phyloP scores from a whole-genome alignment of 1,140 invertebrate genomes.

The Leptinotarsa lineolata region DNA sequence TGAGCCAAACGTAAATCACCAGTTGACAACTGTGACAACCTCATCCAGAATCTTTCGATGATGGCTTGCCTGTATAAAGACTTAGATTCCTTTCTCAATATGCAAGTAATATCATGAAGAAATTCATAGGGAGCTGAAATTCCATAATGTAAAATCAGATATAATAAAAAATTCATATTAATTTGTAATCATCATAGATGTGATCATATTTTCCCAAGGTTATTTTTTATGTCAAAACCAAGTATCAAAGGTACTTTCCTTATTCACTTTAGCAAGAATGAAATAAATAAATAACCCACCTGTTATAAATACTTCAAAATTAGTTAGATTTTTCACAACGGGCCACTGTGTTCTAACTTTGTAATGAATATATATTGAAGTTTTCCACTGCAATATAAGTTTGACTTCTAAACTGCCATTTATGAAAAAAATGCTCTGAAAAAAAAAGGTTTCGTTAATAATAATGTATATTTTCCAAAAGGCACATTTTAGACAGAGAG shows the following conservation, averaged over 20 bases:
- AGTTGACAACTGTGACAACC: slow-evolving; percentile 67
- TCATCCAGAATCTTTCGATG: slow-evolving; percentile 72
- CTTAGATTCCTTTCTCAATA: slow-evolving; percentile 69
- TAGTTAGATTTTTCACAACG: slow-evolving; percentile 57
- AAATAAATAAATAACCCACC: slow-evolving; percentile 55
- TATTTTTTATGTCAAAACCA: too few species aligned
- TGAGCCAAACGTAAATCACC: slow-evolving; percentile 69
- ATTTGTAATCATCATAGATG: too few species aligned
- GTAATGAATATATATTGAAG: slow-evolving; percentile 76
- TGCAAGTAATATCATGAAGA: slow-evolving; percentile 77
- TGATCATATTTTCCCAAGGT: too few species aligned
- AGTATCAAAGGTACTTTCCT: too few species aligned
- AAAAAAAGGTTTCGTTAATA: slow-evolving; percentile 36
- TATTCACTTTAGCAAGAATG: too few species aligned
- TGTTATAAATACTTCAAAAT: slow-evolving; percentile 65
- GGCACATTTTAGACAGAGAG: too few species aligned
- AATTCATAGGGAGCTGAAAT: slow-evolving; percentile 76
- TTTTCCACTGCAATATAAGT: slow-evolving; percentile 75
- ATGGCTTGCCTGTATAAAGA: slow-evolving; percentile 73
- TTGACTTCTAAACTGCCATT: slow-evolving; percentile 70
- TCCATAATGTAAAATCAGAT: slow-evolving; percentile 3
- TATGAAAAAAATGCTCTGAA: slow-evolving; percentile 58
- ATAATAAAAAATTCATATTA: slow-evolving; percentile 23
- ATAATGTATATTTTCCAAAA: neutral
- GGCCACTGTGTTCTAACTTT: slow-evolving; percentile 67